phyloP scores from a whole-genome alignment of 1,140 invertebrate genomes.

The Sycobia sp. region DNA sequence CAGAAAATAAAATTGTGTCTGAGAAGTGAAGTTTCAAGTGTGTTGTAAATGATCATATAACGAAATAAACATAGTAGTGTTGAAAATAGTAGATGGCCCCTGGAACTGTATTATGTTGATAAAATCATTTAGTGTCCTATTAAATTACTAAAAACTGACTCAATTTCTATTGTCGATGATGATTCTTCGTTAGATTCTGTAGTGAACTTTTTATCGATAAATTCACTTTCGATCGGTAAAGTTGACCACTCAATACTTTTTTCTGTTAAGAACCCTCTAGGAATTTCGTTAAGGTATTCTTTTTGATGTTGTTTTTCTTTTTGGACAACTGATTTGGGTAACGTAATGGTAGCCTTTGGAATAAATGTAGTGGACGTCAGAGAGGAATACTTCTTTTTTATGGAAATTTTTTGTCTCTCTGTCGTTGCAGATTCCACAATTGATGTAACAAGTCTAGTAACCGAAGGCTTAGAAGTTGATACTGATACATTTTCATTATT shows the following conservation, averaged over 20 bases:
- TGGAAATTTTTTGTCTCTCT: slow-evolving; percentile 58
- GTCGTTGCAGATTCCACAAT: slow-evolving; percentile 60
- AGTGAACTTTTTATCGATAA: slow-evolving; percentile 46
- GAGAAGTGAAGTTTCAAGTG: slow-evolving; percentile 29
- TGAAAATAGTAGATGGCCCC: slow-evolving; percentile 9
- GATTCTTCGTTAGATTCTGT: slow-evolving; percentile 53
- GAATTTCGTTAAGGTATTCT: slow-evolving; percentile 49
- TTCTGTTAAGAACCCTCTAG: slow-evolving; percentile 43
- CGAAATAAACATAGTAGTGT: slow-evolving; percentile 12
- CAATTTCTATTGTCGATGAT: slow-evolving; percentile 59
- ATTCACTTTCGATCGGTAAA: slow-evolving; percentile 55
- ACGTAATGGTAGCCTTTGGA: slow-evolving; percentile 37
- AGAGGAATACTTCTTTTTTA: slow-evolving; percentile 58
- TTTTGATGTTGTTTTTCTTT: slow-evolving; percentile 22
- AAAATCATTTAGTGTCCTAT: slow-evolving; percentile 36
- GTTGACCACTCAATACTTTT: slow-evolving; percentile 51
- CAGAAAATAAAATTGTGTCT: slow-evolving; percentile 25
- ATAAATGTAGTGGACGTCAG: slow-evolving; percentile 50
- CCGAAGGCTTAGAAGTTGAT: slow-evolving; percentile 47
- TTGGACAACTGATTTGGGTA: neutral
- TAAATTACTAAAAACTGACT: slow-evolving; percentile 58
- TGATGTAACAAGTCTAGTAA: slow-evolving; percentile 60
- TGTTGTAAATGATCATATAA: slow-evolving; percentile 34
- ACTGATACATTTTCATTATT: slow-evolving; percentile 31
- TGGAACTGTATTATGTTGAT: slow-evolving; percentile 8